Evolutionary conservation across 2,888 invertebrate species (phyloP).

Genomic region (Amblyteles armatorius): DNA sequence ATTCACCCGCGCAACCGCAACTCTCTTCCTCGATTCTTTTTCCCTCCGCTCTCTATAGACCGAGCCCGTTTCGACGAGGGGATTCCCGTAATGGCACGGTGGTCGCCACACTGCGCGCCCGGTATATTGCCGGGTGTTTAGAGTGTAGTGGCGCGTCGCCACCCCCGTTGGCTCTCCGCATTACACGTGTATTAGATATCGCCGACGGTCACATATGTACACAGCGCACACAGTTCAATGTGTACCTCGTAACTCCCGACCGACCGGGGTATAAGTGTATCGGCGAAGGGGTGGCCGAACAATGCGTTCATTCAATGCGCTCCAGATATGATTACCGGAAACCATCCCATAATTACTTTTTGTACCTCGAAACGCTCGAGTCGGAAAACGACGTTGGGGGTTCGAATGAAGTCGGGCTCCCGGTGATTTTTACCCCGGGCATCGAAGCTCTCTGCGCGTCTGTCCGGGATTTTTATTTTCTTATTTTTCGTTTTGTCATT

Average conservation of each 20-base stretch:
- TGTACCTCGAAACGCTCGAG: constrained; percentile 77
- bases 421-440: constrained; percentile 28
- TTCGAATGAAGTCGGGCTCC: constrained; percentile 22
- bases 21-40: constrained; percentile 36
- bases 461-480: background rate
- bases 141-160: constrained; percentile 53
- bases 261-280: constrained; percentile 73
- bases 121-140: constrained; percentile 49
- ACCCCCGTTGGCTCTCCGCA: constrained; percentile 35
- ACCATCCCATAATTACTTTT: constrained; percentile 84
- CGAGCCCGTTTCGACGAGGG: constrained; percentile 41
- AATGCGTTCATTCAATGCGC: constrained; percentile 83
- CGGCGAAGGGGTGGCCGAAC: constrained; percentile 82
- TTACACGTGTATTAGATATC: constrained; percentile 44
- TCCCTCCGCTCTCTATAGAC: constrained; percentile 23
- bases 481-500: background rate
- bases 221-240: background rate
- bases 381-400: constrained; percentile 54
- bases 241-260: constrained; percentile 31
- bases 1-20: constrained; percentile 65
- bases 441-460: background rate
- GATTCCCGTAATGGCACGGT: constrained; percentile 57
- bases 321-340: constrained; percentile 84
- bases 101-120: constrained; percentile 24
- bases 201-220: constrained; percentile 31